A percentile compares a stretch with the other conserved stretches of the same genome.
Evolutionary conservation across 2,797 vertebrate species (phyloP).

Genomic region (Myripristis murdjan): DNA sequence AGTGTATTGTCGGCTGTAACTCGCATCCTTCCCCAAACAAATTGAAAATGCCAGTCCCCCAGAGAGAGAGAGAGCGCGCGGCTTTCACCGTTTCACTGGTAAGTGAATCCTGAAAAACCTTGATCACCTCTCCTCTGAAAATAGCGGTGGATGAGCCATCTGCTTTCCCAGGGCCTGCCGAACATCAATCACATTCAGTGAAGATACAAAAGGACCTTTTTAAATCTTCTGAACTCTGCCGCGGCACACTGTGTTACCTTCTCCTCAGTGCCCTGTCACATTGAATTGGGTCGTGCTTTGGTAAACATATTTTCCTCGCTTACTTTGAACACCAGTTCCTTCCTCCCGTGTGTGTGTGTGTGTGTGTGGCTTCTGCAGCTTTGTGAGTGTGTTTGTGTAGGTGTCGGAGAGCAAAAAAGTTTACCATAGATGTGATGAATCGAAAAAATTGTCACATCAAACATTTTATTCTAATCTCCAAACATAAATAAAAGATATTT

Average conservation of each 20-base stretch:
- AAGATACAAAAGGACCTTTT: constrained; percentile 68
- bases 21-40: constrained; percentile 16
- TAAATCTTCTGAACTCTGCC: constrained; percentile 68
- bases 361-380: neutral
- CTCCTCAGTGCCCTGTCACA: constrained; percentile 62
- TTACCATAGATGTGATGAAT: neutral
- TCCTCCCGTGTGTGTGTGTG: constrained; percentile 15
- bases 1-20: neutral
- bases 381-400: constrained; percentile 10
- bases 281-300: constrained; percentile 56
- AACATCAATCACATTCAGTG: constrained; percentile 70
- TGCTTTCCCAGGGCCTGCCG: constrained; percentile 42
- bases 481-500: no score
- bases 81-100: constrained; percentile 44
- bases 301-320: constrained; percentile 63
- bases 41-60: constrained; percentile 47
- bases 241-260: constrained; percentile 59
- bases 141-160: constrained; percentile 35
- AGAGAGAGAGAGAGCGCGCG: neutral
- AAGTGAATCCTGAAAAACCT: constrained; percentile 37
- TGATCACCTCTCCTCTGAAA: constrained; percentile 41
- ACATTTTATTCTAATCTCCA: no score
- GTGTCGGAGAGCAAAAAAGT: neutral
- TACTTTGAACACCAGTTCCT: constrained; percentile 44
- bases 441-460: no score